phyloP scores from a whole-genome alignment of 2,797 vertebrate genomes.

The Pristis pectinata region DNA sequence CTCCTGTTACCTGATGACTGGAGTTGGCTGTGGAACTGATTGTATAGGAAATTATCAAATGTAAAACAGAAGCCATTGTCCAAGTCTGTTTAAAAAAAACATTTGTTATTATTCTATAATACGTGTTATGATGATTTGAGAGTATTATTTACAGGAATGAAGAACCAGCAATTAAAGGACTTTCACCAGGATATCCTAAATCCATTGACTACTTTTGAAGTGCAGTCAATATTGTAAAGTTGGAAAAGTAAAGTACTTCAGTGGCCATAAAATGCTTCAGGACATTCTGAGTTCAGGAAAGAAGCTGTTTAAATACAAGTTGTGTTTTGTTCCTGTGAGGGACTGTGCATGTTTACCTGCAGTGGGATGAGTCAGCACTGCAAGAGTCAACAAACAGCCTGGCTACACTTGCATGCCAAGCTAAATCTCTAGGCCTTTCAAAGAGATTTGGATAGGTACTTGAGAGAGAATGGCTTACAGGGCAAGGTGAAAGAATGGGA shows the following conservation, averaged over 20 bases:
- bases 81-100: neutral
- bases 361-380: neutral
- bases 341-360: neutral
- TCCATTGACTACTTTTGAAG: neutral
- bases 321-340: neutral
- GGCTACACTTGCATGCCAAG: neutral
- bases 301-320: neutral
- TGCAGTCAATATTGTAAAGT: neutral
- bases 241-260: neutral
- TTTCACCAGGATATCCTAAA: neutral
- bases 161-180: neutral
- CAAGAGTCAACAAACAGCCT: neutral
- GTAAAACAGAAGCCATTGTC: neutral
- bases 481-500: too few species aligned
- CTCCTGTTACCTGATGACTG: neutral
- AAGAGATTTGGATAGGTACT: too few species aligned
- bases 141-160: neutral
- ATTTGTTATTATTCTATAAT: neutral
- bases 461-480: too few species aligned
- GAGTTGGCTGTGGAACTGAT: neutral
- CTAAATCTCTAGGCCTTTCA: too few species aligned
- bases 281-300: neutral
- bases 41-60: neutral
- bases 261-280: neutral
- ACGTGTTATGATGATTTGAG: neutral